Percentiles rank a stretch among this genome's conserved stretches.
phyloP scores from a whole-genome alignment of 1,140 invertebrate genomes.

The Drosophila subobscura region DNA sequence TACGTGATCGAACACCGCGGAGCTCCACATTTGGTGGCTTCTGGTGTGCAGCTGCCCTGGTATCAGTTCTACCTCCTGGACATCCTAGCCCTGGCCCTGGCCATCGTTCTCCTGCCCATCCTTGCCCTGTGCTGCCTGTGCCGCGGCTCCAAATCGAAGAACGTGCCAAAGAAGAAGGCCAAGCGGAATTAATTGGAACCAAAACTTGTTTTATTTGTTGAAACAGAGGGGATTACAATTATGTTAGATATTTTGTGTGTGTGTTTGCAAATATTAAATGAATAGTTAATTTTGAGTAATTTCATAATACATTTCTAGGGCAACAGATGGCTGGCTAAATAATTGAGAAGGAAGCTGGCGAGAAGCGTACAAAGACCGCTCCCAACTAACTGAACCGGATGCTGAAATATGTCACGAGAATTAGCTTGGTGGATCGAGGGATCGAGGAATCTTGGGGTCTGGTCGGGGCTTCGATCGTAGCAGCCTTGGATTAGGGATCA shows the following conservation, averaged over 20 bases:
- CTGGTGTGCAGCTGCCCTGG: constrained; percentile 85
- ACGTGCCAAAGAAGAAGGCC: constrained; percentile 16
- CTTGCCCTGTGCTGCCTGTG: constrained; percentile 21
- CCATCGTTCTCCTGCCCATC: constrained; percentile 32
- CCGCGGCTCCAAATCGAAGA: constrained; percentile 14
- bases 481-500: constrained; percentile 4
- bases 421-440: constrained; percentile 31
- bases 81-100: constrained; percentile 70
- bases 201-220: constrained; percentile 44
- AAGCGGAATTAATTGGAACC: constrained; percentile 51
- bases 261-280: constrained; percentile 4
- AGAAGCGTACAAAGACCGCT: constrained; percentile 67
- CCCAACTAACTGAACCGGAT: constrained; percentile 62
- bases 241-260: constrained; percentile 26
- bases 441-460: constrained; percentile 2
- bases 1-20: constrained; percentile 86
- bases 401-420: constrained; percentile 64
- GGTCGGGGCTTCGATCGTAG: constrained; percentile 18
- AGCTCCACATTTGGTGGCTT: constrained; percentile 85
- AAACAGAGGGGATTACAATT: constrained; percentile 32
- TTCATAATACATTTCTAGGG: constrained; percentile 56
- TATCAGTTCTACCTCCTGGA: constrained; percentile 87
- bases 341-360: constrained; percentile 72
- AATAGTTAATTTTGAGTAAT: constrained; percentile 32
- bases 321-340: constrained; percentile 63